Conservation (phyloP, 92 coral and sea anemone species). For the Porites evermanni region DNA sequence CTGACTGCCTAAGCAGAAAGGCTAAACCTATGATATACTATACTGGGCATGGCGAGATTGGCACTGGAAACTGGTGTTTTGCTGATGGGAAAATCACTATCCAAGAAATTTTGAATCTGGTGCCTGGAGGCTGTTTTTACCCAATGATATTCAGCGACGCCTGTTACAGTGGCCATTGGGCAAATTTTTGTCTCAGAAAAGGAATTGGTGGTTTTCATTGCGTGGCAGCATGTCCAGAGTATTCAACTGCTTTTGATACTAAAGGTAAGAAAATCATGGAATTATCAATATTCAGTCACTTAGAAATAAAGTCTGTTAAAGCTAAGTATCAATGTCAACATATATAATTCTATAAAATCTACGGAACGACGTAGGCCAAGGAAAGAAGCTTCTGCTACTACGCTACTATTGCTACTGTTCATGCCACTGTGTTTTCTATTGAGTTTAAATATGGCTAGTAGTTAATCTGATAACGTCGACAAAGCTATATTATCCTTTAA, state of each 20-base stretch:
- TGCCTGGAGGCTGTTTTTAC: not conserved
- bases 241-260: slow-evolving; percentile 13
- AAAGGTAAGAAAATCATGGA: not conserved
- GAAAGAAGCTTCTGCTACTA: no score
- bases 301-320: not conserved
- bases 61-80: slow-evolving; percentile 40
- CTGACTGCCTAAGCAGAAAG: not conserved
- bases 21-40: not conserved
- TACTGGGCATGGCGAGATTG: slow-evolving; percentile 35
- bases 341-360: no score
- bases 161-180: slow-evolving; percentile 34
- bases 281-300: not conserved
- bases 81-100: slow-evolving; percentile 23
- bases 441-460: no score
- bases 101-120: slow-evolving; percentile 8
- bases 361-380: no score
- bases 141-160: slow-evolving; percentile 36
- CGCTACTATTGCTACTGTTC: no score
- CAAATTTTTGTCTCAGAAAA: slow-evolving; percentile 5
- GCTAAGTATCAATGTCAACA: not conserved
- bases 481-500: no score
- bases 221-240: slow-evolving; percentile 21
- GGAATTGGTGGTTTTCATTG: slow-evolving; percentile 6
- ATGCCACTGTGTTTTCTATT: no score
- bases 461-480: no score